Conservation (phyloP, 2,113 vertebrate genomes). For the Todiramphus chloris region DNA sequence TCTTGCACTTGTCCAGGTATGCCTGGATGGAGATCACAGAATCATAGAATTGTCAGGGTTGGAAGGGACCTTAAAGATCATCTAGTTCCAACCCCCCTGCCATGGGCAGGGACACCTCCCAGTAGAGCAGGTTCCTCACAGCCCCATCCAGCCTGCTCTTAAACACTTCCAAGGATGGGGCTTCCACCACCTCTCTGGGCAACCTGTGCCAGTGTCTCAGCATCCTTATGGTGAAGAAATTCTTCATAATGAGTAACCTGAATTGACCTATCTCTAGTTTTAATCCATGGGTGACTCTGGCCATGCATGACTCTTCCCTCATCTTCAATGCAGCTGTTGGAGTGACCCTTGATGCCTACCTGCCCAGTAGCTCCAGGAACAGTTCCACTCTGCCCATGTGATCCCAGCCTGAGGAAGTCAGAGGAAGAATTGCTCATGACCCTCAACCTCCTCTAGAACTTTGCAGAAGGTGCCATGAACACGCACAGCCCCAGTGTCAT, state of each 20-base stretch:
- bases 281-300: neutral
- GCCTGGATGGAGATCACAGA: neutral
- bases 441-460: neutral
- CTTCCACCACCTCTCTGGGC: too few relatives aligned
- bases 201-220: too few relatives aligned
- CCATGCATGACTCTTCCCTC: neutral
- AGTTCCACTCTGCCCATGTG: rapidly evolving
- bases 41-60: too few relatives aligned
- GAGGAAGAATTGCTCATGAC: neutral
- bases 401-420: neutral
- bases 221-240: too few relatives aligned
- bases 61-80: too few relatives aligned
- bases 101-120: too few relatives aligned
- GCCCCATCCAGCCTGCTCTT: too few relatives aligned
- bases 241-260: too few relatives aligned
- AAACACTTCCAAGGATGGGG: too few relatives aligned
- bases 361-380: neutral
- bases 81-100: too few relatives aligned
- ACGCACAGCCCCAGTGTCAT: rapidly evolving
- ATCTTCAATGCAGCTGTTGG: neutral
- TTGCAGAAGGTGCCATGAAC: neutral
- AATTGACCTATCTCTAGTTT: too few relatives aligned
- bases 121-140: too few relatives aligned
- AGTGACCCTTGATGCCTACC: neutral
- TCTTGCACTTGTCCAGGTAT: neutral